These are phyloP conservation scores for Drosophila gaucha DNA, from an alignment of 2,888 invertebrate species.

Conservation along the genomic window DNA sequence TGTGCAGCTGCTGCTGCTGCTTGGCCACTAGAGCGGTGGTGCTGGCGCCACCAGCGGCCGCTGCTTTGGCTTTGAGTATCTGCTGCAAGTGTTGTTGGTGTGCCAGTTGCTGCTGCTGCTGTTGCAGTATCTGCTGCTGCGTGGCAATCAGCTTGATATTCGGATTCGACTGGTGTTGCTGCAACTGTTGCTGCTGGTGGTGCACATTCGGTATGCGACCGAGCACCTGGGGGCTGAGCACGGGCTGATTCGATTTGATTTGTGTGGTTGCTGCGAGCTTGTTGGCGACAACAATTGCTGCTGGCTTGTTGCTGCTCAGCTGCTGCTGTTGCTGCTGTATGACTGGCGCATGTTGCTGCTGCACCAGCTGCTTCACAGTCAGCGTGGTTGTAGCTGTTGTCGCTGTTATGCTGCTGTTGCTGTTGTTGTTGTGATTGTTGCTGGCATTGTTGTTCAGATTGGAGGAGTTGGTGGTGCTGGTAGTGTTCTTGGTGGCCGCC, in stretches of 20 bases:
- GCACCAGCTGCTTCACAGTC: constrained; percentile 81
- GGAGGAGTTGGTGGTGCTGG: background rate
- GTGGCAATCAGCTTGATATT: constrained; percentile 81
- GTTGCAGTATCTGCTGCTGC: constrained; percentile 79
- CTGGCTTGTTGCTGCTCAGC: constrained; percentile 59
- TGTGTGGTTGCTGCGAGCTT: constrained; percentile 34
- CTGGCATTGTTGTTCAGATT: constrained; percentile 54
- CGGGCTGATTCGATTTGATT: constrained; percentile 44
- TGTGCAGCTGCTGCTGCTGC: constrained; percentile 79
- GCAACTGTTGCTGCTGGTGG: constrained; percentile 53
- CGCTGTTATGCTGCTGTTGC: constrained; percentile 20
- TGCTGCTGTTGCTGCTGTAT: constrained; percentile 83
- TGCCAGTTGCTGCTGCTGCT: constrained; percentile 80
- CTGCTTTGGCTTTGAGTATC: constrained; percentile 81
- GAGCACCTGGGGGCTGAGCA: constrained; percentile 66
- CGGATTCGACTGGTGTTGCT: constrained; percentile 80
- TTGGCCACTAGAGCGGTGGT: constrained; percentile 82
- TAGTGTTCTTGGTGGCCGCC: constrained; percentile 51
- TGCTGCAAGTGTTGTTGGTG: constrained; percentile 83
- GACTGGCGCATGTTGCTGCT: constrained; percentile 81
- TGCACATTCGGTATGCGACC: constrained; percentile 76
- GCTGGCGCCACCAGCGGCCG: constrained; percentile 78
- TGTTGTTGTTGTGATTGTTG: constrained; percentile 50
- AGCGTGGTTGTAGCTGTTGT: constrained; percentile 73
- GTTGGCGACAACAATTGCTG: constrained; percentile 6